Percentiles rank a stretch among this genome's conserved stretches.
Evolutionary conservation across 2,113 vertebrate species (phyloP).

Genomic region (Sinocyclocheilus rhinocerous): DNA sequence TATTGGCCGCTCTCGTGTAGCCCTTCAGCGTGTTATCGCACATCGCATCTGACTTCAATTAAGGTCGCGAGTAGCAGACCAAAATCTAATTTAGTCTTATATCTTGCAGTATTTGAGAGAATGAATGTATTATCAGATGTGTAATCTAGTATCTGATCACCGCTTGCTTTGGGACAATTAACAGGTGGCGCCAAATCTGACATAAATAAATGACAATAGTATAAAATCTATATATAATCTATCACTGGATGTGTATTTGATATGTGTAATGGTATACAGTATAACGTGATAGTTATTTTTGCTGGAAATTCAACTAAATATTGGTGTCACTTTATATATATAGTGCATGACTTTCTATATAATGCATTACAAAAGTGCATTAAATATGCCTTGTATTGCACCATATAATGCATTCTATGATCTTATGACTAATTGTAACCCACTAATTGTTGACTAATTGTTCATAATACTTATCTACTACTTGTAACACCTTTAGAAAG

Average conservation of each 20-base stretch:
- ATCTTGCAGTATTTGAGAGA: conserved; percentile 8
- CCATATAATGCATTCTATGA: too few species aligned
- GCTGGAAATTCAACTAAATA: not conserved
- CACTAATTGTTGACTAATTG: too few species aligned
- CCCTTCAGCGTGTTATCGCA: conserved; percentile 1
- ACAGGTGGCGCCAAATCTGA: not conserved
- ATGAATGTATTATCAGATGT: not conserved
- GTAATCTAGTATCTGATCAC: not conserved
- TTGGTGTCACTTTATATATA: too few species aligned
- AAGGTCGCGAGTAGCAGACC: not conserved
- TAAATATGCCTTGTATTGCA: too few species aligned
- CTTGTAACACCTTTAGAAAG: too few species aligned
- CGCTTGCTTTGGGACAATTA: not conserved
- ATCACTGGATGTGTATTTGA: not conserved
- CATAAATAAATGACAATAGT: not conserved
- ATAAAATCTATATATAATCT: not conserved
- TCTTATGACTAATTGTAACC: too few species aligned
- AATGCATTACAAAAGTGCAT: too few species aligned
- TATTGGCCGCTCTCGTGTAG: conserved; percentile 7
- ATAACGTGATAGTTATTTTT: not conserved
- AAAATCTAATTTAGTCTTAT: conserved; percentile 24
- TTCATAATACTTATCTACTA: too few species aligned
- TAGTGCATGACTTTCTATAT: too few species aligned
- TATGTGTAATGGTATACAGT: not conserved
- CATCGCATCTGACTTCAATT: conserved; percentile 40